Percentiles rank a stretch among this genome's conserved stretches.
Evolutionary conservation across 2,888 invertebrate species (phyloP).

Genomic region (Pilophorus perplexus): DNA sequence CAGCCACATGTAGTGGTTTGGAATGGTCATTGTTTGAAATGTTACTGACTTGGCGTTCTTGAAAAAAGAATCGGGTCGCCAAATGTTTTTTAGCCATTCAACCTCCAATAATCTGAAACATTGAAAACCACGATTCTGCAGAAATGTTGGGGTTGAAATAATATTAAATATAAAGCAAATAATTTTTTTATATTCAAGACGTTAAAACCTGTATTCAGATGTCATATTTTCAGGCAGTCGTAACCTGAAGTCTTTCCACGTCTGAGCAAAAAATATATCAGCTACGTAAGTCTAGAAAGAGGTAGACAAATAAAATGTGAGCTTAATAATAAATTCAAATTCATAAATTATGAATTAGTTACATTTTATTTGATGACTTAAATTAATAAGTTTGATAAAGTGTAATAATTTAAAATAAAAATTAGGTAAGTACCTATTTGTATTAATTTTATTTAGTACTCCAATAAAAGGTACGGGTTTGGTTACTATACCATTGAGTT

Average conservation of each 20-base stretch:
- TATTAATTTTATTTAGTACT: too few species aligned
- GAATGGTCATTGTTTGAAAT: slow-evolving; percentile 92
- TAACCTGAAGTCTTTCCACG: slow-evolving; percentile 86
- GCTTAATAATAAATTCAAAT: too few species aligned
- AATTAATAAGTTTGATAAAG: too few species aligned
- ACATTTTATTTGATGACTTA: too few species aligned
- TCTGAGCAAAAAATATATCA: slow-evolving; percentile 89
- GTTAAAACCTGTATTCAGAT: slow-evolving; percentile 72
- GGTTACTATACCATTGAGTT: slow-evolving; percentile 76
- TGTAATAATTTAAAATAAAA: too few species aligned
- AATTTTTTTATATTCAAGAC: not conserved
- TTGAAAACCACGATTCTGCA: not conserved
- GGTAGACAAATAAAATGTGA: too few species aligned
- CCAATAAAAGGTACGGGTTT: not conserved
- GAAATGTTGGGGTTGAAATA: not conserved
- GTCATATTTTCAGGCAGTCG: slow-evolving; percentile 89
- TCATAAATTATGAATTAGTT: too few species aligned
- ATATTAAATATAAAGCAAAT: not conserved
- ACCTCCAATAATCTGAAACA: slow-evolving; percentile 75
- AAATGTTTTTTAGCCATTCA: slow-evolving; percentile 88
- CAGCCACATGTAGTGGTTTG: slow-evolving; percentile 89
- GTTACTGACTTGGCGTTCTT: slow-evolving; percentile 91
- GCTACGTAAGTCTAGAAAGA: slow-evolving; percentile 79
- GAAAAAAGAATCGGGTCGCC: slow-evolving; percentile 91
- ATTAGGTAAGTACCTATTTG: too few species aligned